Percentiles rank a stretch among this genome's conserved stretches.
phyloP scores from a whole-genome alignment of 2,888 invertebrate genomes.

The Neoaliturus tenellus region DNA sequence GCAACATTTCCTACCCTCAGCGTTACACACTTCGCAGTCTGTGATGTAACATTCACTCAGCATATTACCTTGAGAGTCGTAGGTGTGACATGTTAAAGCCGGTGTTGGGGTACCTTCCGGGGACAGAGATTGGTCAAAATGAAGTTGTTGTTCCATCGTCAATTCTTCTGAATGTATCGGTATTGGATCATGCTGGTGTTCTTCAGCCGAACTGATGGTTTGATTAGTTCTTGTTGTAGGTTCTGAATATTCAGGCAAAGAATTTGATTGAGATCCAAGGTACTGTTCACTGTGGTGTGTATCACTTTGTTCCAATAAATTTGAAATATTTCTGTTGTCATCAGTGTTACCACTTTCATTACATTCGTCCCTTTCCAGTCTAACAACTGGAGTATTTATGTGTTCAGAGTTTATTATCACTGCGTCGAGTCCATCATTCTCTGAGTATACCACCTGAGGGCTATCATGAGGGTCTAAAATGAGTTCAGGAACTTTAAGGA shows the following conservation, averaged over 20 bases:
- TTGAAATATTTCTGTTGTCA: background rate
- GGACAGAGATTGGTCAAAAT: slow-evolving; percentile 14
- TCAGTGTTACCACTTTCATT: background rate
- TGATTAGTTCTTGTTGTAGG: background rate
- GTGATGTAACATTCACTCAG: slow-evolving; percentile 56
- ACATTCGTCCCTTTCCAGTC: background rate
- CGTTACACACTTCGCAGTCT: slow-evolving; percentile 57
- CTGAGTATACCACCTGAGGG: background rate
- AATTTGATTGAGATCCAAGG: slow-evolving; percentile 21
- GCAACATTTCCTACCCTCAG: slow-evolving; percentile 58
- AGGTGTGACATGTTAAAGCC: slow-evolving; percentile 29
- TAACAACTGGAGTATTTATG: background rate
- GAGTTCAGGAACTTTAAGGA: background rate
- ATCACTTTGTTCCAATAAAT: slow-evolving; percentile 1
- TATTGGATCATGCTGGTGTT: background rate
- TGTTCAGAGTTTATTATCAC: background rate
- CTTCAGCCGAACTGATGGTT: slow-evolving; percentile 13
- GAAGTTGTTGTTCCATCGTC: background rate
- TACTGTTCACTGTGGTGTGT: background rate
- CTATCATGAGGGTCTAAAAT: slow-evolving; percentile 23
- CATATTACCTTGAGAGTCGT: slow-evolving; percentile 31
- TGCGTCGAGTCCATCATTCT: background rate
- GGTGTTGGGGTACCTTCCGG: slow-evolving; percentile 54
- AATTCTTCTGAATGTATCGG: background rate
- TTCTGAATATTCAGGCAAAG: slow-evolving; percentile 37